Evolutionary conservation across 2,888 invertebrate genomes (phyloP), one percentile per base, ranked within the genome.

Genomic region (Agrenia bidenticulata): DNA sequence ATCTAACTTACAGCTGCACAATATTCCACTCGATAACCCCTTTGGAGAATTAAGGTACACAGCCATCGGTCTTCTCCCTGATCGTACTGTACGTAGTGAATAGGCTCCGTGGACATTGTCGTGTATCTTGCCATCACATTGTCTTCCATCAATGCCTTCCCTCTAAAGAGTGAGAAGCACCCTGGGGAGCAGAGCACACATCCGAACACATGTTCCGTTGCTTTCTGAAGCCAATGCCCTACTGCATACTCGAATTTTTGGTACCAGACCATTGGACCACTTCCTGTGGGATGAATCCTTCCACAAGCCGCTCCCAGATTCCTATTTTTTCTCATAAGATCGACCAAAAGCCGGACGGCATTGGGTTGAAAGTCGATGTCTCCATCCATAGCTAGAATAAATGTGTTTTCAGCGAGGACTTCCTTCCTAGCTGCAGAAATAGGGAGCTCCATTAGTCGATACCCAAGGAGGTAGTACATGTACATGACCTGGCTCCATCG

Each of bases 401-500:
- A 94, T 0, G 92, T 93, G 80, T 92, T 92, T 79, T 90, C 87
- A 0, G 90, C 88, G 57, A 88, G 85, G 2, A 85, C 81, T 68
- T 86, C 86, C 77, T 87, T 88, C 62, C 84, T 82, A 61, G 84
- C 84, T 15, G 83, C 82, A 2, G 84, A 81, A 26, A 86, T 82
- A 0, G 84, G 84, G 4, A 7, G 5, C 74, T 88, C 87, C 87
- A 89, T 89, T 56, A 90, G 84, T 66, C 88, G 87, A 78, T 88
- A 88, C 1, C 66, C 66, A 9, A 66, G 55, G 13, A 66, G 58
- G 53, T 66, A 66, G 81, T 93, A 94, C 93, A 94, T 93, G 81
- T 94, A 94, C 81, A 82, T 82, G 77, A 87, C 88, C 85, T 94
- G 94, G 56, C 93, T 93, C 94, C 94, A 95, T 66, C 95, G 85